Percentiles rank a stretch among this genome's conserved stretches.
These are phyloP conservation scores for Platerodrilus igneus DNA, from an alignment of 2,888 invertebrate genomes.

Conservation along the genomic window DNA sequence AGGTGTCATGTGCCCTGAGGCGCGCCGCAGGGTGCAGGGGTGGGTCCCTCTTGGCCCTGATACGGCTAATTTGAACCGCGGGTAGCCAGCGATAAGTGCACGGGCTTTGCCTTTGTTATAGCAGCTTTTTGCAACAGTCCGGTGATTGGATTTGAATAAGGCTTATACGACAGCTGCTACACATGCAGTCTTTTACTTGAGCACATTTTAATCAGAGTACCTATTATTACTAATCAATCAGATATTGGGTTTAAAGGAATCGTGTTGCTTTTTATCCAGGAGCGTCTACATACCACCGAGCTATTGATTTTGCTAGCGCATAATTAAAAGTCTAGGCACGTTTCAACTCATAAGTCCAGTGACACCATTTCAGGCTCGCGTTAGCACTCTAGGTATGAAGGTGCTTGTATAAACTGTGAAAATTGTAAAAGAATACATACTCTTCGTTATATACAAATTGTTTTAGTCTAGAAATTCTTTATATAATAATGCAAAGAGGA, in stretches of 20 bases:
- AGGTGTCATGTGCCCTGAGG: slow-evolving; percentile 47
- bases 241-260: background rate
- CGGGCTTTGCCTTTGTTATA: slow-evolving; percentile 38
- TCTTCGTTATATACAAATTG: too few species aligned
- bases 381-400: too few species aligned
- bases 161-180: slow-evolving; percentile 29
- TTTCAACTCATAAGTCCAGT: slow-evolving; percentile 47
- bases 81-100: slow-evolving; percentile 46
- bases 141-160: slow-evolving; percentile 46
- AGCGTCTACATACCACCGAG: too few species aligned
- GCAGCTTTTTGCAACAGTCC: slow-evolving; percentile 42
- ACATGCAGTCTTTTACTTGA: slow-evolving; percentile 21
- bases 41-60: slow-evolving; percentile 39
- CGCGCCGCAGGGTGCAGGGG: slow-evolving; percentile 42
- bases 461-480: too few species aligned
- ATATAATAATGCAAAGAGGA: too few species aligned
- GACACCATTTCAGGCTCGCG: slow-evolving; percentile 49
- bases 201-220: slow-evolving; percentile 11
- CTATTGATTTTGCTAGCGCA: slow-evolving; percentile 49
- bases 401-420: too few species aligned
- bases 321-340: slow-evolving; percentile 50
- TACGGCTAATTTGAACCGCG: slow-evolving; percentile 50
- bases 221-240: slow-evolving; percentile 5
- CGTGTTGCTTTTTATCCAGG: background rate
- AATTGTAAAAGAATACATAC: too few species aligned